Conservation (phyloP, 2,113 vertebrate genomes). For the Varanus komodoensis region DNA sequence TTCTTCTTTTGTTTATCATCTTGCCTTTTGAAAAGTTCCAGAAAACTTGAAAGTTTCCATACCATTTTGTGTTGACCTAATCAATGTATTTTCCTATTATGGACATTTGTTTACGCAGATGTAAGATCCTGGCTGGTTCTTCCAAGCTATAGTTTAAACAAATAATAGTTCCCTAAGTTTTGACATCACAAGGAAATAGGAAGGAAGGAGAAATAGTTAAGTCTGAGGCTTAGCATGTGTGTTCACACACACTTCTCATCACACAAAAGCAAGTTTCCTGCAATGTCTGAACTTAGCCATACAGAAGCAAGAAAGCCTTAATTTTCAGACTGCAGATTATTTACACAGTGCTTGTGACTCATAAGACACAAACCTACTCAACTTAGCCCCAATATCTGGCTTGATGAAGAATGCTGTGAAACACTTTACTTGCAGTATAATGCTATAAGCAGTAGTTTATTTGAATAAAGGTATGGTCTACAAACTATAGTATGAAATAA, state of each 20-base stretch:
- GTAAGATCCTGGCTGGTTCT: not conserved
- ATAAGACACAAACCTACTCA: not conserved
- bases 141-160: not conserved
- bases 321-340: not conserved
- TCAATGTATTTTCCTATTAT: no score
- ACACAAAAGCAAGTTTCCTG: not conserved
- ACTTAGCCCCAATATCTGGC: not conserved
- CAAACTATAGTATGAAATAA: slow-evolving; percentile 43
- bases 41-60: no score
- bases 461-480: no score
- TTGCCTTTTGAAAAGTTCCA: no score
- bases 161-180: not conserved
- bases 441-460: not conserved
- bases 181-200: not conserved
- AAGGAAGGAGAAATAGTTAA: not conserved
- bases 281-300: not conserved
- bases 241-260: not conserved
- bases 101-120: no score
- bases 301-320: not conserved
- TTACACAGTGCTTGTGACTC: not conserved
- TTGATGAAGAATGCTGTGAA: not conserved
- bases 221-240: not conserved
- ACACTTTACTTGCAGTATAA: not conserved
- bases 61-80: no score
- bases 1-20: no score